A percentile compares a stretch with the other conserved stretches of the same genome.
phyloP scores from a whole-genome alignment of 2,888 invertebrate species.

The Aspidiotus rigidus region DNA sequence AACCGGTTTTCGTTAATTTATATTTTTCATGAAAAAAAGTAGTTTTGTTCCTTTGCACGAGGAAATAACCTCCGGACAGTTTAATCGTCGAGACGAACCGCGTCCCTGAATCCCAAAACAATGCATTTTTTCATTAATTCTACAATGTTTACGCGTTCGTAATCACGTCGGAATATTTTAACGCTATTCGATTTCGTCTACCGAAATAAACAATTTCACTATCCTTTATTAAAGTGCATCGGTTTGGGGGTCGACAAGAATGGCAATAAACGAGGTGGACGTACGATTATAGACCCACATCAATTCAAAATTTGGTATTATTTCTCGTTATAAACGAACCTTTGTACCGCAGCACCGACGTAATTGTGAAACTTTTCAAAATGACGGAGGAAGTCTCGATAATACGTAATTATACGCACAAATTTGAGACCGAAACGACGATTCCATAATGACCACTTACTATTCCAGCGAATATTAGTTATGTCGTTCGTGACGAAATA shows the following conservation, averaged over 20 bases:
- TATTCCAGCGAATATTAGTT: conserved; percentile 7
- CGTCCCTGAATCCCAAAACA: conserved; percentile 1
- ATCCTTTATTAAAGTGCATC: too few species aligned
- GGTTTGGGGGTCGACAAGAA: too few species aligned
- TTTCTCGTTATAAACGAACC: too few species aligned
- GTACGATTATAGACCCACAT: too few species aligned
- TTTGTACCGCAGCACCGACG: too few species aligned
- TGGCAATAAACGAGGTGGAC: too few species aligned
- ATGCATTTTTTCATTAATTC: too few species aligned
- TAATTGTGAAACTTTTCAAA: background rate
- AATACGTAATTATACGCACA: conserved; percentile 6
- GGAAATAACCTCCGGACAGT: conserved; percentile 10
- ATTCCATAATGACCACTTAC: conserved; percentile 3
- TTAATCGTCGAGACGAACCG: background rate
- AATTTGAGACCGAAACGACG: background rate
- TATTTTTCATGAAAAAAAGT: background rate
- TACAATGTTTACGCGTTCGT: too few species aligned
- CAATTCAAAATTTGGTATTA: too few species aligned
- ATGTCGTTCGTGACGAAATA: conserved; percentile 8
- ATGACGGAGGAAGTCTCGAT: background rate
- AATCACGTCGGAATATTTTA: too few species aligned
- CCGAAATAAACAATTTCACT: too few species aligned
- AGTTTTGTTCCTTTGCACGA: conserved; percentile 2
- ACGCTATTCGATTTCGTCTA: too few species aligned
- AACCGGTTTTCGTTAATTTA: background rate